Conservation (phyloP, 1,140 invertebrate genomes). For the Drosophila rufa region DNA sequence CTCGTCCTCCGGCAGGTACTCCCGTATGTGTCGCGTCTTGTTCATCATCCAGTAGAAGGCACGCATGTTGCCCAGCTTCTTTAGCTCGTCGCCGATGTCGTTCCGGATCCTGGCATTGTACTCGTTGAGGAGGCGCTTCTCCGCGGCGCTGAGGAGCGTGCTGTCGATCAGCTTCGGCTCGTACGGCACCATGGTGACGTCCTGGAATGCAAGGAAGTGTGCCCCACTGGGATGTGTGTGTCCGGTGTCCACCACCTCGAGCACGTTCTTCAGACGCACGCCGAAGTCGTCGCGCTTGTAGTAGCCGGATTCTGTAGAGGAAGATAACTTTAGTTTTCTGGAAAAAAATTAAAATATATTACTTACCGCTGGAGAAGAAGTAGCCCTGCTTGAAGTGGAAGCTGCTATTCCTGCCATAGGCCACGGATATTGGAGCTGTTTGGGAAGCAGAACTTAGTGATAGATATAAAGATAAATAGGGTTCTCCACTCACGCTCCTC, state of each 20-base stretch:
- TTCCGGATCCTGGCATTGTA: slow-evolving; percentile 91
- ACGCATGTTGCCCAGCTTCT: slow-evolving; percentile 88
- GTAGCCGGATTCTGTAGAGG: slow-evolving; percentile 90
- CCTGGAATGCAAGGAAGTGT: slow-evolving; percentile 90
- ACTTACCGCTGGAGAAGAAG: slow-evolving; percentile 93
- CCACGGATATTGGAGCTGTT: slow-evolving; percentile 90
- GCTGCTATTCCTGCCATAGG: slow-evolving; percentile 87
- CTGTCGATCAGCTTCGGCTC: slow-evolving; percentile 95
- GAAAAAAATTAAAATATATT: not conserved
- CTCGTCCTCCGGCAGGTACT: slow-evolving; percentile 84
- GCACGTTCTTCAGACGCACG: slow-evolving; percentile 95
- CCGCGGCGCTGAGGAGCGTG: slow-evolving; percentile 89
- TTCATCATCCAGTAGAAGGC: slow-evolving; percentile 93
- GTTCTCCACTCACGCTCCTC: slow-evolving; percentile 64
- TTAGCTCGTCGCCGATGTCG: slow-evolving; percentile 90
- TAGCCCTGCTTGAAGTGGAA: slow-evolving; percentile 91
- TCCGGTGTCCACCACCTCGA: slow-evolving; percentile 91
- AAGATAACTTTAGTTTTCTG: not conserved
- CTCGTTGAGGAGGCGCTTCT: slow-evolving; percentile 92
- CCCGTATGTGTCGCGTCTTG: slow-evolving; percentile 90
- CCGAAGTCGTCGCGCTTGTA: slow-evolving; percentile 95
- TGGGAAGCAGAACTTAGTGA: slow-evolving; percentile 9
- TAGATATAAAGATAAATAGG: too few relatives aligned
- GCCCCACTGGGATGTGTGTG: slow-evolving; percentile 85
- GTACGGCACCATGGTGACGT: slow-evolving; percentile 96